Evolutionary conservation across 2,797 vertebrate species (phyloP).

Genomic region (Nannoperca obscura): DNA sequence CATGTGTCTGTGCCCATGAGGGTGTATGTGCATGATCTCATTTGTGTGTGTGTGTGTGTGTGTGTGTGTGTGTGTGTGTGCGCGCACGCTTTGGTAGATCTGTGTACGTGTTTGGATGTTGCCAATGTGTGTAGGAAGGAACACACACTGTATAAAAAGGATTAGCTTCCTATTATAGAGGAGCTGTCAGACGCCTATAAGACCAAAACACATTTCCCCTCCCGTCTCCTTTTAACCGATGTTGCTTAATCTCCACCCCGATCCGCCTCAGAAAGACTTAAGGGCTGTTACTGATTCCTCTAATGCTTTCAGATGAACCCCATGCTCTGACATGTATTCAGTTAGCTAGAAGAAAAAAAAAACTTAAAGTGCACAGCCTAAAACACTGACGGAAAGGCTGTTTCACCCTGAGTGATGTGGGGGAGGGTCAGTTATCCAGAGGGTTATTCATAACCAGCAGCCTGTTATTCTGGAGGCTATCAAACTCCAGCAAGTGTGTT

Average conservation of each 20-base stretch:
- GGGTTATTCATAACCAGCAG: conserved; percentile 75
- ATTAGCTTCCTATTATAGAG: conserved; percentile 78
- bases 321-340: conserved; percentile 66
- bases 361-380: conserved; percentile 37
- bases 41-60: background rate
- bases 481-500: conserved; percentile 63
- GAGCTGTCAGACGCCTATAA: conserved; percentile 79
- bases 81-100: background rate
- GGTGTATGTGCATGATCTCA: background rate
- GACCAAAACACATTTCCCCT: conserved; percentile 76
- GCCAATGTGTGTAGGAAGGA: conserved; percentile 49
- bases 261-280: conserved; percentile 78
- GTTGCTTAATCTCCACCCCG: conserved; percentile 75
- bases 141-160: conserved; percentile 71
- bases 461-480: conserved; percentile 66
- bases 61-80: background rate
- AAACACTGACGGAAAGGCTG: conserved; percentile 54
- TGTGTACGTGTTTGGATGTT: conserved; percentile 53
- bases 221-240: conserved; percentile 72
- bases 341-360: conserved; percentile 43
- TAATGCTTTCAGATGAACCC: conserved; percentile 77
- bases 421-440: conserved; percentile 50
- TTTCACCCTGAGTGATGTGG: conserved; percentile 55
- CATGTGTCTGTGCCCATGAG: background rate
- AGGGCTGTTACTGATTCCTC: conserved; percentile 76